These are phyloP conservation scores for Hemithea aestivaria DNA, from an alignment of 2,888 invertebrate species.

Conservation along the genomic window DNA sequence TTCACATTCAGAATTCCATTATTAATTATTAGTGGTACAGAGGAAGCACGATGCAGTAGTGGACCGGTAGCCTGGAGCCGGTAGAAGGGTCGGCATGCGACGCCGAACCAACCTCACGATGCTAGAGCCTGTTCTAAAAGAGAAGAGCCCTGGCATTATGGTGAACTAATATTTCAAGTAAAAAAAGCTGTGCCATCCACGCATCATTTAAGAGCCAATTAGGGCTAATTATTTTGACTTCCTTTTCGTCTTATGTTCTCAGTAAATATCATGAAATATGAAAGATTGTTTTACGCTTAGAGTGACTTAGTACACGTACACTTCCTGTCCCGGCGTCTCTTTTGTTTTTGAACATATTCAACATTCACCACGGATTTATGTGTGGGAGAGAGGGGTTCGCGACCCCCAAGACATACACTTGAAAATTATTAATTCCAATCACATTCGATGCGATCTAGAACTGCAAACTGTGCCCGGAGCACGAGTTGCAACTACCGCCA, in stretches of 20 bases:
- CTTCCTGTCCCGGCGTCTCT: no score
- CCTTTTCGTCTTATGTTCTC: no score
- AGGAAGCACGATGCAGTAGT: conserved; percentile 41
- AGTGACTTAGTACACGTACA: no score
- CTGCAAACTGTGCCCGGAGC: conserved; percentile 7
- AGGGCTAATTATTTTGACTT: no score
- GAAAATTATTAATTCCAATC: conserved; percentile 58
- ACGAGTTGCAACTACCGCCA: conserved; percentile 5
- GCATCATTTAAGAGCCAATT: no score
- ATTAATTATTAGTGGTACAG: conserved; percentile 41
- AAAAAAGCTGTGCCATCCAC: no score
- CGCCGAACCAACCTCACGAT: conserved; percentile 48
- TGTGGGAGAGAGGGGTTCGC: conserved; percentile 62
- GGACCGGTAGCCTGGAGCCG: conserved; percentile 36
- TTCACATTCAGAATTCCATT: conserved; percentile 36
- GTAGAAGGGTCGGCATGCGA: conserved; percentile 30
- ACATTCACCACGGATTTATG: conserved; percentile 61
- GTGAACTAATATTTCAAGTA: no score
- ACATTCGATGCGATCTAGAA: conserved; percentile 30
- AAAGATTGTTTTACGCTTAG: no score
- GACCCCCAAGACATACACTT: conserved; percentile 47
- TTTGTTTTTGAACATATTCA: no score
- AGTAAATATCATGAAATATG: no score
- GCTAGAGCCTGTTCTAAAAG: no score
- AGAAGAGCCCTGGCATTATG: no score